Evolutionary conservation across 1,140 invertebrate genomes (phyloP).

Genomic region (Brachystomella parvula): DNA sequence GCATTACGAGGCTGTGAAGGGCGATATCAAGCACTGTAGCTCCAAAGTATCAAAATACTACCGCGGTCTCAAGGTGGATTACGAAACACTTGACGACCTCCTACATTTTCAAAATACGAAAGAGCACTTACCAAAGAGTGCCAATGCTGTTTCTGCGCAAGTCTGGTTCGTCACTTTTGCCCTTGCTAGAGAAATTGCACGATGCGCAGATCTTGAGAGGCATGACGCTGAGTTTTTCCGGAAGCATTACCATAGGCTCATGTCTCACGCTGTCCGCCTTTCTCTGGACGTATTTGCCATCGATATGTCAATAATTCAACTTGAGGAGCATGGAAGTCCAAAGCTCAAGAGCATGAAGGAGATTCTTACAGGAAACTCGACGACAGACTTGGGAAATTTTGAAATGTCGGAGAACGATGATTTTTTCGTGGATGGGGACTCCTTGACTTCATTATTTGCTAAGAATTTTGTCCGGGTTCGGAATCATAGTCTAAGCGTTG

Average conservation of each 20-base stretch:
- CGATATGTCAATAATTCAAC: not conserved
- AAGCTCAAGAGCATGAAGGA: not conserved
- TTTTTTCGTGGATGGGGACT: not conserved
- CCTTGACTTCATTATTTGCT: not conserved
- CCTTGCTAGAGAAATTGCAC: not conserved
- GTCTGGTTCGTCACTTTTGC: conserved; percentile 3
- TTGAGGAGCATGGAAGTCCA: no score
- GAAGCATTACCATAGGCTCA: not conserved
- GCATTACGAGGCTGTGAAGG: not conserved
- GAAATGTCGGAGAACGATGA: not conserved
- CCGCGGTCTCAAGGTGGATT: not conserved
- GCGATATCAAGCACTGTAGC: not conserved
- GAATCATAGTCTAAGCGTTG: no score
- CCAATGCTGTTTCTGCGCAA: not conserved
- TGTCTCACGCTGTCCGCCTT: not conserved
- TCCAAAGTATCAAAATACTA: not conserved
- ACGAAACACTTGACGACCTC: not conserved
- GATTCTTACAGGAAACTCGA: not conserved
- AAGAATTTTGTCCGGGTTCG: not conserved
- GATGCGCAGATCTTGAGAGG: not conserved
- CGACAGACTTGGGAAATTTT: not conserved
- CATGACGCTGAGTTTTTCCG: not conserved
- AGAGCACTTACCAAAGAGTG: not conserved
- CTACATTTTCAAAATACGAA: not conserved
- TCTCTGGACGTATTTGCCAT: not conserved